These are phyloP conservation scores for Lanistes nyassanus DNA, from an alignment of 1,140 invertebrate species.

Conservation along the genomic window DNA sequence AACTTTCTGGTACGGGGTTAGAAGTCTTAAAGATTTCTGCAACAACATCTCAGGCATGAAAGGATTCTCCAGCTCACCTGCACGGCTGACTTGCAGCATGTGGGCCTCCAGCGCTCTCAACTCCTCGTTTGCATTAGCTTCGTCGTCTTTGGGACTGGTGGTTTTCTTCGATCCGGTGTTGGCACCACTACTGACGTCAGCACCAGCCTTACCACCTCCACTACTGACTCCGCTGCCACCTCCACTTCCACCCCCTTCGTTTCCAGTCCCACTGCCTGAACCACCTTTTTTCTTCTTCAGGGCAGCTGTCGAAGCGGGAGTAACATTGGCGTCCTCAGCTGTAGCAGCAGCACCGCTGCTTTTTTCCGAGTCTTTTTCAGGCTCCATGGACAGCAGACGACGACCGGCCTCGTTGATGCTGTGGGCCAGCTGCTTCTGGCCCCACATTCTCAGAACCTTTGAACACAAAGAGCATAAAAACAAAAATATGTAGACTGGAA, in stretches of 20 bases:
- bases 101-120: conserved; percentile 64
- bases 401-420: conserved; percentile 60
- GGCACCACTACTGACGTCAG: too few relatives aligned
- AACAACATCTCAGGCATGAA: not conserved
- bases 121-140: conserved; percentile 55
- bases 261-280: conserved; percentile 19
- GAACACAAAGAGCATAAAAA: not conserved
- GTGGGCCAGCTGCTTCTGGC: conserved; percentile 60
- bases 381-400: conserved; percentile 54
- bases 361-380: conserved; percentile 33
- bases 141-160: conserved; percentile 52
- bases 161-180: too few relatives aligned
- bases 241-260: conserved; percentile 9
- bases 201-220: too few relatives aligned
- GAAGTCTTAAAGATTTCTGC: too few relatives aligned
- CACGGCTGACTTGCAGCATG: conserved; percentile 58
- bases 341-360: conserved; percentile 32
- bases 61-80: conserved; percentile 47
- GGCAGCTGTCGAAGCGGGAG: conserved; percentile 29
- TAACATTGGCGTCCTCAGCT: conserved; percentile 17
- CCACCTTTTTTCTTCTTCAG: conserved; percentile 51
- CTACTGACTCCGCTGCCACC: not conserved
- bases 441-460: conserved; percentile 60
- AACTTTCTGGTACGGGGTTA: too few relatives aligned
- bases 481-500: too few relatives aligned